phyloP scores from a whole-genome alignment of 2,797 vertebrate species.

The Acipenser ruthenus region DNA sequence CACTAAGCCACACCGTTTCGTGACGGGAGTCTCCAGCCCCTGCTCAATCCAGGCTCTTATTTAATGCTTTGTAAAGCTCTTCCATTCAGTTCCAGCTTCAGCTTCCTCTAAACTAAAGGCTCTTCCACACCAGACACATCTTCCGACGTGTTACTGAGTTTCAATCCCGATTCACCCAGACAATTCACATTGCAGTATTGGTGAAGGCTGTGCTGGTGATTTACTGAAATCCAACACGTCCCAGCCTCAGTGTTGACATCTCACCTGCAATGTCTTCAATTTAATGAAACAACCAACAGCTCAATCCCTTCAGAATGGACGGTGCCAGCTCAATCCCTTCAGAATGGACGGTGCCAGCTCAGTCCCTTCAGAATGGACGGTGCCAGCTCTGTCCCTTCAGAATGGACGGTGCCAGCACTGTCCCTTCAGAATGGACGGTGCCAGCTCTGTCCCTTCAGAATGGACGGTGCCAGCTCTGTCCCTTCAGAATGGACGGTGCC shows the following conservation, averaged over 20 bases:
- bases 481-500: too few species aligned
- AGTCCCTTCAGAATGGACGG: conserved; percentile 1
- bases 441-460: neutral
- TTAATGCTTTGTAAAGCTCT: neutral
- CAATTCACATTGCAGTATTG: neutral
- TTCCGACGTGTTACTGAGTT: neutral
- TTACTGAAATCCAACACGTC: conserved; percentile 3
- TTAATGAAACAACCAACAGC: conserved; percentile 12
- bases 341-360: neutral
- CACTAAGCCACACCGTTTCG: too few species aligned
- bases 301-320: neutral
- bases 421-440: too few species aligned
- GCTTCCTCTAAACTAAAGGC: neutral
- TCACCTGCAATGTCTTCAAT: neutral
- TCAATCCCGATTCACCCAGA: neutral
- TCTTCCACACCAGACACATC: neutral
- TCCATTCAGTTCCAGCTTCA: neutral
- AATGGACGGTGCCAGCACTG: neutral
- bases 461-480: too few species aligned
- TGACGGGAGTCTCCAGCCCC: too few species aligned
- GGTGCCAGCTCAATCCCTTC: neutral
- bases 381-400: neutral
- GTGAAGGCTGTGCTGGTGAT: conserved; percentile 1
- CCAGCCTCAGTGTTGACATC: neutral
- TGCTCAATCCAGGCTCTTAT: too few species aligned